A percentile compares a stretch with the other conserved stretches of the same genome.
Evolutionary conservation across 2,113 vertebrate genomes (phyloP).

Genomic region (Globicephala melas): DNA sequence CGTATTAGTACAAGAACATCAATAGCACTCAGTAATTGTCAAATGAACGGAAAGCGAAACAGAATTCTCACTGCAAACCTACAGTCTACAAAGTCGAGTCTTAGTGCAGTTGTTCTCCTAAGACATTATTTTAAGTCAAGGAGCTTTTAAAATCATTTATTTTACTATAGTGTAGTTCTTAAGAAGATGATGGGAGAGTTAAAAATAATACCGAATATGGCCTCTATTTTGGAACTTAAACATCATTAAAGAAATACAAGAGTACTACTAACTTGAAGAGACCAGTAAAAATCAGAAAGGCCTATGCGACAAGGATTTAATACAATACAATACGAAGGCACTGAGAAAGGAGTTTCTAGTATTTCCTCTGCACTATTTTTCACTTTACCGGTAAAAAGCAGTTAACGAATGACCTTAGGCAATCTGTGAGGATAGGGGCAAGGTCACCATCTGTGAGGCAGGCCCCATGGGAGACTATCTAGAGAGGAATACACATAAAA

Average conservation of each 20-base stretch:
- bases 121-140: background rate
- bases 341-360: background rate
- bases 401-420: background rate
- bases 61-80: background rate
- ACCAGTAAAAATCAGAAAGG: background rate
- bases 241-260: background rate
- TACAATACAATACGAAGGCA: background rate
- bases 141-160: background rate
- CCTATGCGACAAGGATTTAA: background rate
- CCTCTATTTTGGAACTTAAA: background rate
- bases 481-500: background rate
- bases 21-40: background rate
- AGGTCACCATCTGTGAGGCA: background rate
- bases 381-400: background rate
- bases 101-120: background rate
- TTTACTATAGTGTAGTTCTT: background rate
- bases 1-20: background rate
- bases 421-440: background rate
- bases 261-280: background rate
- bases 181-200: background rate
- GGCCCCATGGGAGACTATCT: background rate
- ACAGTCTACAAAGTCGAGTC: background rate
- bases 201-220: background rate
- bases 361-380: background rate
- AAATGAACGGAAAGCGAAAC: background rate